These are phyloP conservation scores for Euphydryas editha DNA, from an alignment of 2,888 invertebrate genomes.

Conservation along the genomic window DNA sequence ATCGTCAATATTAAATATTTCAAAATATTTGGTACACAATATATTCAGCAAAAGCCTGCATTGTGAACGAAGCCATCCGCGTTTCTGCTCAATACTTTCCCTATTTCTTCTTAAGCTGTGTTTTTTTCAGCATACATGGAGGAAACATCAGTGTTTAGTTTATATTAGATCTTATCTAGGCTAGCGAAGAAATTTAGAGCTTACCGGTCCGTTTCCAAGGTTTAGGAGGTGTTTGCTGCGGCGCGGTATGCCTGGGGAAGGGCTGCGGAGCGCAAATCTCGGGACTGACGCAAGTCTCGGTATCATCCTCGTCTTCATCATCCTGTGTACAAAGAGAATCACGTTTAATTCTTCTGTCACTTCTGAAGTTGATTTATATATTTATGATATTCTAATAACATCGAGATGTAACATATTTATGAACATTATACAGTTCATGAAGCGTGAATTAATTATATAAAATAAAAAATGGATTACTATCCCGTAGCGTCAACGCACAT, in stretches of 20 bases:
- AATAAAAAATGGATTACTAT: too few relatives aligned
- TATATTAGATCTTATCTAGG: too few relatives aligned
- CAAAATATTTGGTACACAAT: slow-evolving; percentile 15
- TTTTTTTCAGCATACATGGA: slow-evolving; percentile 13
- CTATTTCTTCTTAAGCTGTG: slow-evolving; percentile 19
- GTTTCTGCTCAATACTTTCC: slow-evolving; percentile 18
- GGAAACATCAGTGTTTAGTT: slow-evolving; percentile 7
- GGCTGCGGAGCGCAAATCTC: slow-evolving; percentile 75
- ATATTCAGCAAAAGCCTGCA: slow-evolving; percentile 27
- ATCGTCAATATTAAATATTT: neutral
- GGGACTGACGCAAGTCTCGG: slow-evolving; percentile 72
- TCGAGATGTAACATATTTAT: too few relatives aligned
- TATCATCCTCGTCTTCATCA: slow-evolving; percentile 79
- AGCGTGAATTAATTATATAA: too few relatives aligned
- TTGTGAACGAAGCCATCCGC: slow-evolving; percentile 30
- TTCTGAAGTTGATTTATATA: too few relatives aligned
- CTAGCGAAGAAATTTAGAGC: neutral
- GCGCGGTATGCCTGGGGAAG: slow-evolving; percentile 72
- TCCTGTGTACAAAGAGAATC: slow-evolving; percentile 55
- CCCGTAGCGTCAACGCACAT: too few relatives aligned
- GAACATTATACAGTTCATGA: too few relatives aligned
- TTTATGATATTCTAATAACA: too few relatives aligned
- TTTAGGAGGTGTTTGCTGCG: slow-evolving; percentile 69
- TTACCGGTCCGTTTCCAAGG: slow-evolving; percentile 81
- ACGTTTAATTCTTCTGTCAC: neutral